Evolutionary conservation across 2,888 invertebrate genomes (phyloP).

Genomic region (Prosapia bicincta): DNA sequence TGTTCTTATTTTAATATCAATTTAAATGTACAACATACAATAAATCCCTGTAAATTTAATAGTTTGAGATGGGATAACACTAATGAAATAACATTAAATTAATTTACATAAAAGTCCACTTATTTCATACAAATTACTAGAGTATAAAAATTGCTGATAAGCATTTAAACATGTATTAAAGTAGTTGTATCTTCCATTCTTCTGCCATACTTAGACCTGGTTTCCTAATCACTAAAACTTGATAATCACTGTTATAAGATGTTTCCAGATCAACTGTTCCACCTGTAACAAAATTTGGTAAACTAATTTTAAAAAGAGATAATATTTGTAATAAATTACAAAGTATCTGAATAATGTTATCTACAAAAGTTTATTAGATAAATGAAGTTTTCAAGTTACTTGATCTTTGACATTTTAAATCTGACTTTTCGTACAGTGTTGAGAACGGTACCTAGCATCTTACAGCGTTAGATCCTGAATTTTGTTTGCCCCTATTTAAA

Average conservation of each 20-base stretch:
- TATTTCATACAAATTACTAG: neutral
- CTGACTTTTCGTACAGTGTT: too few relatives aligned
- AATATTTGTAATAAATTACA: too few relatives aligned
- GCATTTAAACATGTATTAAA: conserved; percentile 13
- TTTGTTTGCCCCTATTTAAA: too few relatives aligned
- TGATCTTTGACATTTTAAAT: too few relatives aligned
- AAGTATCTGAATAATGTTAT: too few relatives aligned
- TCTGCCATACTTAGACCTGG: conserved; percentile 79
- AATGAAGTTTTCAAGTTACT: too few relatives aligned
- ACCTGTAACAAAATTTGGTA: conserved; percentile 46
- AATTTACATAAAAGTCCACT: neutral
- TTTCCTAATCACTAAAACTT: conserved; percentile 75
- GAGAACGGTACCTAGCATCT: too few relatives aligned
- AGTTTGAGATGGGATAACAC: neutral
- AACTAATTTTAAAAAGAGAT: too few relatives aligned
- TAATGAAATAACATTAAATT: neutral
- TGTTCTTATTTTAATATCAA: neutral
- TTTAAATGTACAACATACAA: neutral
- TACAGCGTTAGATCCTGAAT: too few relatives aligned
- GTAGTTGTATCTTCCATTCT: conserved; percentile 64
- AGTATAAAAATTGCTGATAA: neutral
- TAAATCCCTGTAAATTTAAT: neutral
- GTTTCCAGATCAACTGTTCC: conserved; percentile 62
- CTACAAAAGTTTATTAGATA: too few relatives aligned
- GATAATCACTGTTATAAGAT: conserved; percentile 60